Base-by-base conservation (phyloP, 2,888 invertebrate genomes). In the Junonia oenone region DNA sequence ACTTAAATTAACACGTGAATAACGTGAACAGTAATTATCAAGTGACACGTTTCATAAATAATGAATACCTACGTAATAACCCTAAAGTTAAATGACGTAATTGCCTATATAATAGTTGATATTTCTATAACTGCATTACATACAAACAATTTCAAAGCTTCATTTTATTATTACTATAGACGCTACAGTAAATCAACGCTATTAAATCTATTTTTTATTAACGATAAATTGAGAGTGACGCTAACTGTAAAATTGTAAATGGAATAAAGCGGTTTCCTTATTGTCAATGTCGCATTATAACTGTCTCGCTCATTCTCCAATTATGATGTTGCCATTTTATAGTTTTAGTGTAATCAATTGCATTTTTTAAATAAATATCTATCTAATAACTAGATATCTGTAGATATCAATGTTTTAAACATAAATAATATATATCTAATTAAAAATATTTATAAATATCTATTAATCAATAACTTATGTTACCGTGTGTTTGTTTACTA, bases 21-120 rank as follows among this genome's bases (percentile, higher is more conserved):
- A 22, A 22, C 31, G 15, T 47, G 47, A 31, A 33, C 31, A 26
- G 48, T 33, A 15, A 15, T 45, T 35, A 17, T 35, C 3, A 9
- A 22, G 13, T 35, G 14, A 45, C 45, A 45, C 51, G 45, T 45
- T 45, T 35, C 17, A 51, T 45, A 45, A 45, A 26, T 15, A 40
- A 29, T 43, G n/a, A 37, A 11, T 51, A 29, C 13, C 27, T 43
- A 51, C 51, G 43, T 43, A 31, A 51, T 27, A 11, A 38, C 8
- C 17, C 38, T 11, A 38, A 6, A 13, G 6, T 6, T 43, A 11
- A 3, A 33, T 51, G 51, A 51, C 43, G 31, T 51, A 51, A 45
- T 38, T 13, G 5, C 22, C 22, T 22, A 22, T 3, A 3, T 22
- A 22, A 5, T 22, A 35, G 13, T 35, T 35, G 6, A 6, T 35